A percentile compares a stretch with the other conserved stretches of the same genome.
These are phyloP conservation scores for Herpetotheres cachinnans DNA, from an alignment of 2,113 vertebrate genomes.

Conservation along the genomic window DNA sequence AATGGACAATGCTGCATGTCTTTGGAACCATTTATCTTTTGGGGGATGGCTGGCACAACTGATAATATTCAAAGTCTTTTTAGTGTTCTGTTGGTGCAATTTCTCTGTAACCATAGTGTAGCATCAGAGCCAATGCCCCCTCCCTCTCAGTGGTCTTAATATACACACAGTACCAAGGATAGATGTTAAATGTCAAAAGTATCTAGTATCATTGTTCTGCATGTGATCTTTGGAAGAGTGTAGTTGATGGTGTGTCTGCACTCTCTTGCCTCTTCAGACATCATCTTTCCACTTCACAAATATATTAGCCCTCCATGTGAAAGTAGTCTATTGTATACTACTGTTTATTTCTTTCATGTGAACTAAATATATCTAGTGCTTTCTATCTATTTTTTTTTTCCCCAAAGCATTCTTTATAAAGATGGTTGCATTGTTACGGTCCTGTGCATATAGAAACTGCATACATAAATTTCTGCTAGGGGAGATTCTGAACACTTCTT, in stretches of 20 bases:
- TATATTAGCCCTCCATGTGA: not conserved
- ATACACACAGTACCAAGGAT: not conserved
- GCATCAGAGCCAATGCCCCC: not conserved
- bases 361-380: not conserved
- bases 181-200: slow-evolving; percentile 57
- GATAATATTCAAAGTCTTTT: not conserved
- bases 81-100: not conserved
- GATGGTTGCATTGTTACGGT: not conserved
- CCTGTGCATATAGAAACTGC: not conserved
- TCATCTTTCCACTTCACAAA: not conserved
- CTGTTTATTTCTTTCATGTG: not conserved
- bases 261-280: not conserved
- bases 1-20: not conserved
- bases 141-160: not conserved
- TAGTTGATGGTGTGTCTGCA: not conserved
- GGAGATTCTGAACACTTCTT: not conserved
- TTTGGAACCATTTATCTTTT: not conserved
- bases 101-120: not conserved
- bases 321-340: not conserved
- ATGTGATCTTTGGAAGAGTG: not conserved
- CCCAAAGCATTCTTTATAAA: not conserved
- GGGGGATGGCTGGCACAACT: not conserved
- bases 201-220: slow-evolving; percentile 15
- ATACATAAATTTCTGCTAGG: not conserved
- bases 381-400: not conserved